Evolutionary conservation across 2,888 invertebrate species (phyloP), one percentile per base, ranked within the genome.

Genomic region (Scaptomyza polygonia): DNA sequence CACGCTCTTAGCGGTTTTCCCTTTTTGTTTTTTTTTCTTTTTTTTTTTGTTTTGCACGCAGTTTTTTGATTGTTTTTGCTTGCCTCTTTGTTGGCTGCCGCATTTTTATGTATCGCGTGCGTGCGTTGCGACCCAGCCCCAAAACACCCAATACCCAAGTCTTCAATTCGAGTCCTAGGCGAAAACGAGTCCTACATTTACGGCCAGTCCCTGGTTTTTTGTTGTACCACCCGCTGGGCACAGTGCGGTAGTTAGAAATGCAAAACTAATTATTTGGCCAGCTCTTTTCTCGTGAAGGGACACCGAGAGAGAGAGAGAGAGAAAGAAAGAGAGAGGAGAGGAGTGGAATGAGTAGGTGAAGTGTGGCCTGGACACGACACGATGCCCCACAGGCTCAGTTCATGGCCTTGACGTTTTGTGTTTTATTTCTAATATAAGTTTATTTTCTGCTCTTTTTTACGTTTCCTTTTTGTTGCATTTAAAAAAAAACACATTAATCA

Each of bases 211-310:
- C n/a, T n/a, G n/a, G n/a, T n/a, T n/a, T 27, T 27, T 52, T 39
- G 16, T 0, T 39, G 14, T 0, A 2, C 36, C 14, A 44, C 66
- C 72, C 52, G 63, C 59, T 68, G 69, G 56, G 55, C 67, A 40
- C 52, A 61, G 49, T 58, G 51, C 62, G 81, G 71, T 77, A 71
- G 82, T 77, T 79, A 77, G 77, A 79, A 84, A 79, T 79, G 82
- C 78, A 81, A 79, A 79, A 79, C 79, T 79, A 84, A 85, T 80
- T 79, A 79, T 78, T 71, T 67, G 62, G n/a, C 42, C 42, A 6
- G 42, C 18, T 18, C 16, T 5, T 4, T 16, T 25, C 21, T 21
- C 21, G 21, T 4, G 0, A 21, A 2, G 39, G 18, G 8, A 16
- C 32, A 11, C 1, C n/a, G n/a, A n/a, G n/a, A n/a, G n/a, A n/a